These are phyloP conservation scores for Melipona bicolor DNA, from an alignment of 2,888 invertebrate genomes.

Conservation along the genomic window DNA sequence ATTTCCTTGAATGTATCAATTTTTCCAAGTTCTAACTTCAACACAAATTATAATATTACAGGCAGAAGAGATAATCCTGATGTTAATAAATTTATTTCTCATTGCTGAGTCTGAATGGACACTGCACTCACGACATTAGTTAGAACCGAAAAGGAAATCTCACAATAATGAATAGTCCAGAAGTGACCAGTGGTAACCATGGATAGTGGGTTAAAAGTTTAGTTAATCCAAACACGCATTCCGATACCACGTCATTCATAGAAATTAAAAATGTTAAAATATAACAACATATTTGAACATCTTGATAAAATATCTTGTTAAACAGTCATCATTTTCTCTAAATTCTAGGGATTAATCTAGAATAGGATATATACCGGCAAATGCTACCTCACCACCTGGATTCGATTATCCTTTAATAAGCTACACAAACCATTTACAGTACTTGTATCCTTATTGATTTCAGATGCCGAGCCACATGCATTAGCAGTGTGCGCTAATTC, in stretches of 20 bases:
- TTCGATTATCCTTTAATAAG: not conserved
- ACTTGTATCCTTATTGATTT: not conserved
- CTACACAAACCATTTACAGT: not conserved
- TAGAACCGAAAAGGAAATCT: not conserved
- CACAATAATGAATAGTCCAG: not conserved
- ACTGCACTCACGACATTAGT: not conserved
- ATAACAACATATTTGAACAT: not conserved
- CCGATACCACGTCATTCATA: not conserved
- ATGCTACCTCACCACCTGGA: not conserved
- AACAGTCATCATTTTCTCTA: not conserved
- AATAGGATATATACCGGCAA: not conserved
- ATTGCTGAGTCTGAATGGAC: not conserved
- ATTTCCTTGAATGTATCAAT: not conserved
- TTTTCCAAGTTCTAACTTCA: not conserved
- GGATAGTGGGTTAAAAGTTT: not conserved
- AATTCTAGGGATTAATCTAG: not conserved
- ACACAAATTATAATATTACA: not conserved
- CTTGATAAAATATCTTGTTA: not conserved
- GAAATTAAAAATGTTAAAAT: not conserved
- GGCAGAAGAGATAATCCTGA: not conserved
- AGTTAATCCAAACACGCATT: not conserved
- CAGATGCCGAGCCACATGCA: not conserved
- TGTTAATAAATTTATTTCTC: not conserved
- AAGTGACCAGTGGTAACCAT: not conserved
- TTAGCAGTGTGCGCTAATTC: not conserved